Base-by-base conservation (phyloP, 1,140 invertebrate genomes). In the Arion vulgaris region DNA sequence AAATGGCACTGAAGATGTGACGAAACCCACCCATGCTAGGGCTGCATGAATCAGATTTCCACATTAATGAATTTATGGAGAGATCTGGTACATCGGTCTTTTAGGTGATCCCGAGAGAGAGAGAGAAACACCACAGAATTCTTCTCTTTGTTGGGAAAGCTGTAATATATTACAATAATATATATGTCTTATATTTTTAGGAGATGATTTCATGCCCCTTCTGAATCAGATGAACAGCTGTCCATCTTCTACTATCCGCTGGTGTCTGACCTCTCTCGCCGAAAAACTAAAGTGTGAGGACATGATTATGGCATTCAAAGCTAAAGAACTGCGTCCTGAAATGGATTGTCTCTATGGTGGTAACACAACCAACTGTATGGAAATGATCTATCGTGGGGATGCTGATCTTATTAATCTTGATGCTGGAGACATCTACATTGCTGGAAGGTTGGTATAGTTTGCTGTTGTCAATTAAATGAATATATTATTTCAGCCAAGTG, bases 251-350 rank as follows among this genome's bases (percentile, higher is more conserved):
- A 84, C 85, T 0, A 88, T 88, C 13, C 85, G 90, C 62, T 91
- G 90, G 11, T 99, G 98, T 91, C 96, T 99, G 13, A 97, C 97
- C 0, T 98, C 97, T 0, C 95, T 96, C 72, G 94, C 95, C 0
- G 98, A 99, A 93, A 94, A 96, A 92, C 95, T 95, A 39, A 99
- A 99, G 93, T 99, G 98, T 91, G 92, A 96, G 49, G 96, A 96
- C 92, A 99, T 99, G 98, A 96, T 95, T 93, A 96, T 98, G 93
- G 91, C 93, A 84, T 92, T 93, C 97, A 80, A 96, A 95, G 93
- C 97, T 95, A 28, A 96, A 96, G 90, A 94, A 96, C 92, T 99
- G 23, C 81, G 84, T 87, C 98, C 98, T 0, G 95, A 96, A 89
- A 94, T 99, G 88, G 93, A 95, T 51, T 99, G 98, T 91, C 94